Percentiles rank a stretch among this genome's conserved stretches.
phyloP scores from a whole-genome alignment of 2,113 vertebrate genomes.

The Mesocricetus auratus region DNA sequence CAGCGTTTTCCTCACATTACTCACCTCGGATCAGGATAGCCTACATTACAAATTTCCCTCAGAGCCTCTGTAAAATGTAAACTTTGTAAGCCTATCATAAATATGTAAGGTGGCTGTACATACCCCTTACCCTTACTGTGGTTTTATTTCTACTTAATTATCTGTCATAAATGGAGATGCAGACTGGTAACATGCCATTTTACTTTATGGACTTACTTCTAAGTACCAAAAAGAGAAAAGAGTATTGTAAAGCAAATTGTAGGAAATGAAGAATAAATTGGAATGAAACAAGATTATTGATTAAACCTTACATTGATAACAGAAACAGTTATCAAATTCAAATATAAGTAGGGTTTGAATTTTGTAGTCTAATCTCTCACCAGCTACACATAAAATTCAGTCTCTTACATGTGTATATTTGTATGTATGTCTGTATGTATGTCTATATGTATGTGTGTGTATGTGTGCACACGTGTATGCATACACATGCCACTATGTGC shows the following conservation, averaged over 20 bases:
- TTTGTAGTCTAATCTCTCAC: constrained; percentile 7
- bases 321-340: constrained; percentile 19
- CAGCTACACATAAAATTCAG: constrained; percentile 18
- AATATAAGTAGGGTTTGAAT: constrained; percentile 23
- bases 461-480: background rate
- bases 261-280: constrained; percentile 23
- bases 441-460: too few species aligned
- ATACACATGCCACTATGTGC: background rate
- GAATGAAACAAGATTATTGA: constrained; percentile 3
- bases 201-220: background rate
- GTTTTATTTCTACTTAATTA: background rate
- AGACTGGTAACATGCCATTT: background rate
- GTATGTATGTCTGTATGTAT: background rate
- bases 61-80: constrained; percentile 50
- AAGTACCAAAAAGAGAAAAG: background rate
- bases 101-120: background rate
- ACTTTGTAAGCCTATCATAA: constrained; percentile 24
- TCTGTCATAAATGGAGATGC: background rate
- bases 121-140: background rate
- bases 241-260: constrained; percentile 5
- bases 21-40: constrained; percentile 54
- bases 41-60: constrained; percentile 43
- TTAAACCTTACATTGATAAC: background rate
- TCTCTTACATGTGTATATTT: background rate
- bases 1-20: constrained; percentile 69